Base-by-base conservation (phyloP, 2,888 invertebrate species). In the Agrotis ipsilon region DNA sequence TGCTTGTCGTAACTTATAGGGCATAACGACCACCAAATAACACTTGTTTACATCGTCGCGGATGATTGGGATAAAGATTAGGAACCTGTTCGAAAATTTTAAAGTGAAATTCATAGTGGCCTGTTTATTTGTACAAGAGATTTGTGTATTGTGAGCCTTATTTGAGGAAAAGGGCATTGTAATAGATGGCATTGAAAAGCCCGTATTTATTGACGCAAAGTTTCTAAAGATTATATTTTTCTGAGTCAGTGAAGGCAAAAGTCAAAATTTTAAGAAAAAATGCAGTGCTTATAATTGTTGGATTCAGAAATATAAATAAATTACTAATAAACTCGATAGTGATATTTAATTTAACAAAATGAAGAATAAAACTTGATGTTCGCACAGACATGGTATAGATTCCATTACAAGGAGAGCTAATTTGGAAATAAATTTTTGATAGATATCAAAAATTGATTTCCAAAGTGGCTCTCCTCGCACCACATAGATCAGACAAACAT, bases 21-120 rank as follows among this genome's bases (percentile, higher is more conserved):
- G 49, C 46, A 65, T 57, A 61, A 57, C 60, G 24, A 75, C 49
- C 32, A 57, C 72, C 51, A 19, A 61, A 78, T 43, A 72, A 43
- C 43, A 51, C 27, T 65, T 78, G 60, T 72, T 78, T 78, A 60
- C 72, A 72, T 51, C 32, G 32, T 72, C 32, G 43, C 32, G 51
- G 72, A 60, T 48, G 72, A 75, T 61, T 16, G 60, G 32, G 7
- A 48, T 52, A 19, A 45, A 66, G 60, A 75, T 78, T 66, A 45
- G 13, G 11, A 61, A 75, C 57, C 66, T 7, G 60, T 72, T 58
- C 11, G 27, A n/a, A 21, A 48, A 32, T 14, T 21, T 52, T 43
- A 13, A 65, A 65, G 16, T 60, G 21, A 51, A 60, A 27, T 43
- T 60, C 18, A 13, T 18, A 46, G 39, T 32, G 58, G 19, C 43